Percentiles rank a stretch among this genome's conserved stretches.
Conservation (phyloP, 2,113 vertebrate genomes). For the Tautogolabrus adspersus region DNA sequence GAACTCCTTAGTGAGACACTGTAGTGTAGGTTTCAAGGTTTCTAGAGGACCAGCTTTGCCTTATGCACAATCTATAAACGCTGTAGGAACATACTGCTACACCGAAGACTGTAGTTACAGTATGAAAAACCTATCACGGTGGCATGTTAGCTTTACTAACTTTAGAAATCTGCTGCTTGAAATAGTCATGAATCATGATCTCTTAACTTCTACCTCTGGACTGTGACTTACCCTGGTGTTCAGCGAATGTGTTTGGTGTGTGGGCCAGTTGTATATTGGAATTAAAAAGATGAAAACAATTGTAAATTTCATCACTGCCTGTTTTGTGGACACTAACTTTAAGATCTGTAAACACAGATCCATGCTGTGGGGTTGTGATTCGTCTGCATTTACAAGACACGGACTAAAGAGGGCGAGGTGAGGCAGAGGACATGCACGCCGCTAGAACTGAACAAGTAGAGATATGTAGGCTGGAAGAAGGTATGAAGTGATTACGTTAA, state of each 20-base stretch:
- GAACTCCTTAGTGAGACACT: background rate
- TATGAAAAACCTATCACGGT: background rate
- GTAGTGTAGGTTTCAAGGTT: background rate
- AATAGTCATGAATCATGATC: constrained; percentile 9
- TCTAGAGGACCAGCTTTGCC: constrained; percentile 41
- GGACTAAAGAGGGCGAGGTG: too few species aligned
- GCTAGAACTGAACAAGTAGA: too few species aligned
- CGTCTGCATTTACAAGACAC: too few species aligned
- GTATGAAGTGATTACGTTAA: too few species aligned
- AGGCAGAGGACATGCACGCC: too few species aligned
- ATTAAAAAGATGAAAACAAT: constrained; percentile 11
- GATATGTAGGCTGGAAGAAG: too few species aligned
- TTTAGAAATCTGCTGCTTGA: constrained; percentile 22
- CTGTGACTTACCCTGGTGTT: background rate
- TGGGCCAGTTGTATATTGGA: background rate
- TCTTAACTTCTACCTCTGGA: constrained; percentile 50
- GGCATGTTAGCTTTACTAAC: constrained; percentile 32
- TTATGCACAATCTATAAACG: constrained; percentile 6
- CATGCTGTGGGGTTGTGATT: too few species aligned
- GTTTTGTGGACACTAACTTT: background rate
- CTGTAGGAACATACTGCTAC: constrained; percentile 14
- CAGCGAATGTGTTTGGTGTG: background rate
- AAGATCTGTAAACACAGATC: too few species aligned
- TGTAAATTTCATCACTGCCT: background rate
- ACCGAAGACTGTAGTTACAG: background rate